These are phyloP conservation scores for Stichodactyla mertensii DNA, from an alignment of 64 coral and sea anemone species.

Conservation along the genomic window DNA sequence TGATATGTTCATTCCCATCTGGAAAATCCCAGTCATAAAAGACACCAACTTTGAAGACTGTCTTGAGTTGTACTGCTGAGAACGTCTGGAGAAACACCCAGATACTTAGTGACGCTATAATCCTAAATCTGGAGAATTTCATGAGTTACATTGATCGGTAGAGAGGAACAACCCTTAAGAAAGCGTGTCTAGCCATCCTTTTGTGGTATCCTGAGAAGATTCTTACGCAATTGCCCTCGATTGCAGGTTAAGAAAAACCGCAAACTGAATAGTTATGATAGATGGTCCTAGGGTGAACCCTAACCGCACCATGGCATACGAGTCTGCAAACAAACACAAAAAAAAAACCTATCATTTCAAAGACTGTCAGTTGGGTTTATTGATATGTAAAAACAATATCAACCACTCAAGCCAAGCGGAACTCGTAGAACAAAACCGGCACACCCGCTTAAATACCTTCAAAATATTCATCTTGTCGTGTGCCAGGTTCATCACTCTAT, in stretches of 20 bases:
- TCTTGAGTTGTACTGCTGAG: neutral
- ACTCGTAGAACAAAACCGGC: neutral
- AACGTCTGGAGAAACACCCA: neutral
- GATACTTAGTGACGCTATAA: neutral
- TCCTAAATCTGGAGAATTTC: neutral
- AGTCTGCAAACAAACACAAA: neutral
- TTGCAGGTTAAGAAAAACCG: too few relatives aligned
- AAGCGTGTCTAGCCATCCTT: neutral
- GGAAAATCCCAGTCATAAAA: constrained; percentile 5
- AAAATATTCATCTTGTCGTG: too few relatives aligned
- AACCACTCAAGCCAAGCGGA: neutral
- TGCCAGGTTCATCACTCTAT: too few relatives aligned
- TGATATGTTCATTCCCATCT: neutral
- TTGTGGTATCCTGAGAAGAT: neutral
- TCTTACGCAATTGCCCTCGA: too few relatives aligned
- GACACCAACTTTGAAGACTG: neutral
- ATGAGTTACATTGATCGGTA: neutral
- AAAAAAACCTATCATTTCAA: neutral
- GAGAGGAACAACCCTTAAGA: neutral
- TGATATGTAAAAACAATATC: neutral
- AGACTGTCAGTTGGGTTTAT: neutral
- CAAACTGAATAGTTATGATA: neutral
- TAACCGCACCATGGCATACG: neutral
- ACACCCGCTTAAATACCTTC: too few relatives aligned
- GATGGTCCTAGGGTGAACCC: neutral